These are phyloP conservation scores for Morelia viridis DNA, from an alignment of 2,797 vertebrate species.

Conservation along the genomic window DNA sequence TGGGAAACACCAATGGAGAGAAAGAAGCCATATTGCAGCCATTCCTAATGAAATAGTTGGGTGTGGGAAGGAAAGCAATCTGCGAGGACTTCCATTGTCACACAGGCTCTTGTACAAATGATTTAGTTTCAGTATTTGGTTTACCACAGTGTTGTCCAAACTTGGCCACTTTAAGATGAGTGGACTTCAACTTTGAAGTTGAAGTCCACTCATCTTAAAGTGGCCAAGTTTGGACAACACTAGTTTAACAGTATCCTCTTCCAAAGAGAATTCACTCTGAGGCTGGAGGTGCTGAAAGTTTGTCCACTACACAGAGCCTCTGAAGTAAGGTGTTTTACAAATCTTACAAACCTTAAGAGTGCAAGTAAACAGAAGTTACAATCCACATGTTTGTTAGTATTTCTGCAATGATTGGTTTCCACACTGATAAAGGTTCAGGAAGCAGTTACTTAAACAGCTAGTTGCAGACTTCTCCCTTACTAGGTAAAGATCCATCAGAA, in stretches of 20 bases:
- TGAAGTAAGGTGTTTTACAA: neutral
- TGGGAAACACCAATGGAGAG: conserved; percentile 8
- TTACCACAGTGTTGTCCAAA: too few relatives aligned
- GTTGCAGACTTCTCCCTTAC: neutral
- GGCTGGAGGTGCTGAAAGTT: neutral
- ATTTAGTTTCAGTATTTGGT: neutral
- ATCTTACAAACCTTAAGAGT: neutral
- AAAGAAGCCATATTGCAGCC: neutral
- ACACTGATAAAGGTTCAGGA: neutral
- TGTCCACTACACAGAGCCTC: neutral
- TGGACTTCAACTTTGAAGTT: too few relatives aligned
- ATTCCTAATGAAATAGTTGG: conserved; percentile 8
- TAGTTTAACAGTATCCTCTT: neutral
- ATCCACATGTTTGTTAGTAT: neutral
- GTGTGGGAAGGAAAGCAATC: too few relatives aligned
- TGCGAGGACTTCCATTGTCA: neutral
- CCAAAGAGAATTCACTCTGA: neutral
- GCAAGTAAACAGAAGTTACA: neutral
- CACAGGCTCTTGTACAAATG: neutral
- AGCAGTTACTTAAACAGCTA: neutral
- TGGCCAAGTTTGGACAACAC: too few relatives aligned
- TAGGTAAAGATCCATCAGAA: neutral
- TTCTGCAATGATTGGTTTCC: neutral
- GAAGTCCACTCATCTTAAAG: too few relatives aligned
- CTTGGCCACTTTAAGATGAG: too few relatives aligned